Evolutionary conservation across 2,113 vertebrate genomes (phyloP).

Genomic region (Lipophrys pholis): DNA sequence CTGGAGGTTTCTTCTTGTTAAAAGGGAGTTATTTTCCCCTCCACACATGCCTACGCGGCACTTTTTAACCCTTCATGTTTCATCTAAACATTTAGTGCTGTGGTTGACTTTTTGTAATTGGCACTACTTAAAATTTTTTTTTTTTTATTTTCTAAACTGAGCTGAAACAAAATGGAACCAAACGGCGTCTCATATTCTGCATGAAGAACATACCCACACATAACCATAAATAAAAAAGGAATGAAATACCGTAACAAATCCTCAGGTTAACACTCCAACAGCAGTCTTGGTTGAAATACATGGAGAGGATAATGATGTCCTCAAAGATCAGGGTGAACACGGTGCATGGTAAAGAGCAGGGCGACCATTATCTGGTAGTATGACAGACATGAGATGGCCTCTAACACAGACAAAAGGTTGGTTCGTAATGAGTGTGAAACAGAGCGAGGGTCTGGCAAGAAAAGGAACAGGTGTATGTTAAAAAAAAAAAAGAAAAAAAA

Average conservation of each 20-base stretch:
- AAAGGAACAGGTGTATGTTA: conserved; percentile 31
- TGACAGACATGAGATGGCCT: conserved; percentile 58
- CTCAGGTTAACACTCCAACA: conserved; percentile 18
- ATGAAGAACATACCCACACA: no score
- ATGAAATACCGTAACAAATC: not conserved
- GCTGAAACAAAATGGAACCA: no score
- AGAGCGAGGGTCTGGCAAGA: conserved; percentile 11
- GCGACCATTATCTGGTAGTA: conserved; percentile 59
- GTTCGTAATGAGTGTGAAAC: conserved; percentile 58
- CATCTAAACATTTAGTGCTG: no score
- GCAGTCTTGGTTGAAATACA: conserved; percentile 22
- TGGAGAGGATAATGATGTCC: conserved; percentile 63
- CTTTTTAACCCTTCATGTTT: no score
- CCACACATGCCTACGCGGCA: no score
- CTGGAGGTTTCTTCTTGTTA: no score
- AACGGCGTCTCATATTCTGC: no score
- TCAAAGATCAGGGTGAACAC: conserved; percentile 66
- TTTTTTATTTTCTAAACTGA: no score
- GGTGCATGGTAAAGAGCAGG: conserved; percentile 63
- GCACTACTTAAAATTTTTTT: no score
- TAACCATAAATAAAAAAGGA: not conserved
- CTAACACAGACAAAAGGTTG: conserved; percentile 55
- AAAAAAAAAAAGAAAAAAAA: conserved; percentile 4
- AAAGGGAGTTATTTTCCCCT: no score
- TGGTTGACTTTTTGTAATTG: no score